phyloP scores from a whole-genome alignment of 30 jellyfish, hydroid and myxozoan species.

The Pseudorhiza aurosa region DNA sequence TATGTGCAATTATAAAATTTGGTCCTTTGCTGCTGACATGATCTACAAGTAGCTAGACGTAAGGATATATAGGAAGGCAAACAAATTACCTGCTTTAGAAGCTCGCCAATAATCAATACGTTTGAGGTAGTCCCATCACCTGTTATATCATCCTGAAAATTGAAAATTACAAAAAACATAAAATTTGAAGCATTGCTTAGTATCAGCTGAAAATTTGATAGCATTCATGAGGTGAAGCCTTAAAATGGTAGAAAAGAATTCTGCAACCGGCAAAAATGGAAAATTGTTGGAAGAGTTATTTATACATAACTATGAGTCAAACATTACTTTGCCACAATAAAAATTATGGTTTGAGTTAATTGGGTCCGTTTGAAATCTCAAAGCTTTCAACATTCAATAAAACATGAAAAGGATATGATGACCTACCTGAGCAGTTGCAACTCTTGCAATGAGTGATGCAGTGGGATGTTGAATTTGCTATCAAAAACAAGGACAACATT shows the following conservation, averaged over 20 bases:
- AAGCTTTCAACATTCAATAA: background rate
- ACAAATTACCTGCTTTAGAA: slow-evolving; percentile 89
- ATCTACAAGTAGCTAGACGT: background rate
- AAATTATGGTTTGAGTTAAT: background rate
- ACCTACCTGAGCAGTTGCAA: slow-evolving; percentile 98
- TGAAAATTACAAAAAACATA: too few relatives aligned
- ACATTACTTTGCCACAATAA: background rate
- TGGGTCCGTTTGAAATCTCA: background rate
- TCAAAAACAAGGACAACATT: background rate
- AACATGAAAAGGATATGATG: background rate
- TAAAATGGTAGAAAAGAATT: too few relatives aligned
- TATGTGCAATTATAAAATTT: background rate
- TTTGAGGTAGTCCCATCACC: slow-evolving; percentile 99
- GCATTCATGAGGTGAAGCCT: too few relatives aligned
- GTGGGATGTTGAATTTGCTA: slow-evolving; percentile 99
- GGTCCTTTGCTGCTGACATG: background rate
- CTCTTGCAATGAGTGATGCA: slow-evolving; percentile 98
- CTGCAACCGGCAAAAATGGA: too few relatives aligned
- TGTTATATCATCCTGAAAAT: slow-evolving; percentile 94
- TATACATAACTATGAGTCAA: background rate
- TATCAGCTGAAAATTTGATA: too few relatives aligned
- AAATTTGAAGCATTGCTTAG: too few relatives aligned
- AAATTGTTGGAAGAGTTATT: too few relatives aligned
- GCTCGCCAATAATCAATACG: slow-evolving; percentile 96
- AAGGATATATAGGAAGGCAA: background rate